Evolutionary conservation across 2,797 vertebrate genomes (phyloP).

Genomic region (Valencia hispanica): DNA sequence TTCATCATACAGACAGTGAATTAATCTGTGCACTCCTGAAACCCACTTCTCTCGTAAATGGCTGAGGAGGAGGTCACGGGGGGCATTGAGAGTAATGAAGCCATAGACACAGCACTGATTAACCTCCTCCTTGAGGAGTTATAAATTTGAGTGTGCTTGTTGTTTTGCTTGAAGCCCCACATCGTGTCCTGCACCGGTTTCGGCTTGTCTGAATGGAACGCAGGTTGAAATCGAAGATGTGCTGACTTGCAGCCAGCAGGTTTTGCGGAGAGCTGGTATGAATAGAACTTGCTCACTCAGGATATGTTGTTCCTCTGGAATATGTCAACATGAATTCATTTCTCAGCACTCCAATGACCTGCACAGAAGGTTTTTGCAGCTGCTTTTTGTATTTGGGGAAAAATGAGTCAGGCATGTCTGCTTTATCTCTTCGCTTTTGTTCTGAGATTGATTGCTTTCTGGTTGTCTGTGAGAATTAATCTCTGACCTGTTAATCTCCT

Average conservation of each 20-base stretch:
- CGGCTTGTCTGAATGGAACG: slow-evolving; percentile 30
- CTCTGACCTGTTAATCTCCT: background rate
- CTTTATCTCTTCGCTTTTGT: slow-evolving; percentile 55
- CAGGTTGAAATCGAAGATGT: slow-evolving; percentile 61
- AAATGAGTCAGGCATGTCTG: slow-evolving; percentile 25
- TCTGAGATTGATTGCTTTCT: slow-evolving; percentile 58
- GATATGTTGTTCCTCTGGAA: slow-evolving; percentile 72
- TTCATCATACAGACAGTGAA: background rate
- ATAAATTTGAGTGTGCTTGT: slow-evolving; percentile 33
- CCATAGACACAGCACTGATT: slow-evolving; percentile 40
- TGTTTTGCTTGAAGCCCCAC: slow-evolving; percentile 29
- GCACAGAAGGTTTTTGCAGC: slow-evolving; percentile 50
- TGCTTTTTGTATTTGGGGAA: slow-evolving; percentile 52
- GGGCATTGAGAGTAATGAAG: slow-evolving; percentile 47
- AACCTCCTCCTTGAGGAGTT: slow-evolving; percentile 14
- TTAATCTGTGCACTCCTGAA: slow-evolving; percentile 38
- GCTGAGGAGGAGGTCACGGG: slow-evolving; percentile 39
- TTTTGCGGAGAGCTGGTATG: slow-evolving; percentile 71
- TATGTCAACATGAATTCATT: slow-evolving; percentile 68
- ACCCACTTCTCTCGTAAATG: slow-evolving; percentile 12
- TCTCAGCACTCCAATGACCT: slow-evolving; percentile 64
- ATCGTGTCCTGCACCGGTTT: slow-evolving; percentile 31
- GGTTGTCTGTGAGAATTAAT: slow-evolving; percentile 11
- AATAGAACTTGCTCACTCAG: slow-evolving; percentile 80
- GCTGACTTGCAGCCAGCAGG: slow-evolving; percentile 70